phyloP scores from a whole-genome alignment of 2,113 vertebrate genomes.

The Bettongia penicillata region DNA sequence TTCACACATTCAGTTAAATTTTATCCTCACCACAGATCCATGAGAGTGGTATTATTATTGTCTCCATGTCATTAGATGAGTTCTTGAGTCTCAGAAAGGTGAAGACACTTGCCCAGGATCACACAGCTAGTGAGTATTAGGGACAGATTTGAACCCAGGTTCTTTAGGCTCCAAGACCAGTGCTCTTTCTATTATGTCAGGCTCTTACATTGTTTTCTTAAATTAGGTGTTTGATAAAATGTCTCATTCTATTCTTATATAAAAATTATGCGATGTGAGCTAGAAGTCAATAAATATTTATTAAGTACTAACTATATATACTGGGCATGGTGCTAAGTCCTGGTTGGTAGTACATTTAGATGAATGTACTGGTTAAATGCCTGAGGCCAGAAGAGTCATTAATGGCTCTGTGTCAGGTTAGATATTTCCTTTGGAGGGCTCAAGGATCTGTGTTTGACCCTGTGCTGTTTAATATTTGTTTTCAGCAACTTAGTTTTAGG shows the following conservation, averaged over 20 bases:
- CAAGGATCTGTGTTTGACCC: not conserved
- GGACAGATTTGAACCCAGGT: not conserved
- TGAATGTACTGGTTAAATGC: not conserved
- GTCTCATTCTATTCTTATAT: not conserved
- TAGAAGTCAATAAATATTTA: too few species aligned
- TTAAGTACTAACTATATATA: too few species aligned
- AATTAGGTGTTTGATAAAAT: too few species aligned
- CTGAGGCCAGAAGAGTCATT: not conserved
- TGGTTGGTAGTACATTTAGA: too few species aligned
- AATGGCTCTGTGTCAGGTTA: not conserved
- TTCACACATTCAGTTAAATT: not conserved
- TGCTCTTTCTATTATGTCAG: not conserved
- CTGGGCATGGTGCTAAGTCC: too few species aligned
- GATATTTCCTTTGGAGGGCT: not conserved
- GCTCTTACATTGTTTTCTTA: not conserved
- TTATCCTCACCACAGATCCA: not conserved
- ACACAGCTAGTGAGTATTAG: not conserved
- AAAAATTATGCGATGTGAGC: not conserved
- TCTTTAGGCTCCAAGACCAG: not conserved
- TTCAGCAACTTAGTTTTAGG: not conserved
- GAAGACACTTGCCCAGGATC: not conserved
- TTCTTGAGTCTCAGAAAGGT: not conserved
- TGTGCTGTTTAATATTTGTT: not conserved
- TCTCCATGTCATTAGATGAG: not conserved
- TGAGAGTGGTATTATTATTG: not conserved